Base-by-base conservation (phyloP, 2,888 invertebrate species). In the Plagiodera versicolora region DNA sequence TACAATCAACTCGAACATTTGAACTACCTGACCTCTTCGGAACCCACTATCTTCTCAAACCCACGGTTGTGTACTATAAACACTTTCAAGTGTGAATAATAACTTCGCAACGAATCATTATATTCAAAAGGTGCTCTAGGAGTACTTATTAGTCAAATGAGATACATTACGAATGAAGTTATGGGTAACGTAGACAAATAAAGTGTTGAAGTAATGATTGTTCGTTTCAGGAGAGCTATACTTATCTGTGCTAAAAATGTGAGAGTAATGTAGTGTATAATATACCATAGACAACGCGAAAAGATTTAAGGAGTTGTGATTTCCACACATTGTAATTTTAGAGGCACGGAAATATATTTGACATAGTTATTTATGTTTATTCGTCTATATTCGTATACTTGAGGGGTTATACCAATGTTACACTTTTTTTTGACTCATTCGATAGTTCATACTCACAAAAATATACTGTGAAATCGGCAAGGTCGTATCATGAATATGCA, bases 141-240 rank as follows among this genome's bases (percentile, higher is more conserved):
- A 47, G 55, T 56, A 32, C 32, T 47, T 48, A 56, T 56, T 60
- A 60, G 56, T 52, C 49, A 56, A 60, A 60, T 56, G 55, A 47
- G 14, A 17, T 39, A 20, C 52, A 56, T 60, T 56, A 51, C 47
- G 35, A 46, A 60, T 60, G 35, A 50, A 50, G 30, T 56, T 60
- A 60, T 52, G 60, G 56, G 35, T n/a, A 35, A 9, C 44, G 35
- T 60, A 56, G 59, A 59, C 59, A 44, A 53, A 53, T 53, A 53
- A 53, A 53, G 45, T 53, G 44, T 53, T 53, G 44, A n/a, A 32
- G 44, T 53, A 44, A 53, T 53, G 53, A 53, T 53, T 20, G 53
- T 45, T n/a, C n/a, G 53, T 17, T 16, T 20, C 24, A 20, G 20
- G 24, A 45, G 20, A 53, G 35, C 53, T 44, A 44, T 44, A 35